Base-by-base conservation (phyloP, 2,888 invertebrate species). In the Antheraea assamensis region DNA sequence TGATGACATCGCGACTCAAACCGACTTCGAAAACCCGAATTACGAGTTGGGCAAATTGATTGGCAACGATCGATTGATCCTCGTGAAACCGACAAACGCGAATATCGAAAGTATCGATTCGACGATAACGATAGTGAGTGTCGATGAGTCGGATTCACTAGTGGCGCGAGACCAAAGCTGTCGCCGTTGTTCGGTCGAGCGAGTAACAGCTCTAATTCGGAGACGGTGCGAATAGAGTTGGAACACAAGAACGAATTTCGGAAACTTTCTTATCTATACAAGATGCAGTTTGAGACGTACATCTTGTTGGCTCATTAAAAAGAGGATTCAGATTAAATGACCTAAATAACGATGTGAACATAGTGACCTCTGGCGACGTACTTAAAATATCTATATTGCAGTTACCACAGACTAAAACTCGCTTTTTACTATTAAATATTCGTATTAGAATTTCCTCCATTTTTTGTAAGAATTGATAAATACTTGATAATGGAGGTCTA, bases 1-100 rank as follows among this genome's bases (percentile, higher is more conserved):
- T 70, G 93, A 93, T n/a, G 94, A 92, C 13, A 91, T 90, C 55
- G 90, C 89, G 0, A 92, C 93, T 0, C 92, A 92, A 77, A 93
- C 94, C 0, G 94, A 94, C 4, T 95, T 95, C 64, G 95, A 94
- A 76, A 95, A 95, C 75, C 95, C 94, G 0, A 94, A 92, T 77
- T 95, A 86, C 76, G 87, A 85, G 68, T 73, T 87, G 2, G 83
- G 84, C 55, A 88, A 87, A 66, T 76, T 84, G 2, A 78, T 79
- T 30, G 81, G 79, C 52, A 73, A 76, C 0, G 79, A 84, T 2
- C 90, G 90, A 0, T 27, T 95, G 27, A 94, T 95, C 0, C 77
- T 93, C 0, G 95, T 95, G 0, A 94, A 94, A 75, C 94, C 95
- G 17, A 84, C 91, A 0, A 78, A 81, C 0, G 78, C 75, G 7